Percentiles rank a stretch among this genome's conserved stretches.
phyloP scores from a whole-genome alignment of 2,888 invertebrate genomes.

The Eupithecia dodoneata region DNA sequence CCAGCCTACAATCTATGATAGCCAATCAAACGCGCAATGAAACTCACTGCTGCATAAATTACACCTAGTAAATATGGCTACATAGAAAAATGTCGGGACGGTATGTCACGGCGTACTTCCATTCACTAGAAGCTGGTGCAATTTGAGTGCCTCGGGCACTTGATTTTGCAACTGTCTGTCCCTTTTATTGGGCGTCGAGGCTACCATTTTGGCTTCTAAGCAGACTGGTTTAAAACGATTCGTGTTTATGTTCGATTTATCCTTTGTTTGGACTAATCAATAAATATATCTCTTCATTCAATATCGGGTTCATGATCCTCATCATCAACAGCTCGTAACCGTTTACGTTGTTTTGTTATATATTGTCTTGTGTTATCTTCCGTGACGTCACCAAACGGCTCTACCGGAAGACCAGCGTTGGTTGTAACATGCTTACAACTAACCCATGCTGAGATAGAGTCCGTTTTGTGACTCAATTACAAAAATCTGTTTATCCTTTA shows the following conservation, averaged over 20 bases:
- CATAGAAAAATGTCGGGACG: slow-evolving; percentile 65
- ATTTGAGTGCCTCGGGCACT: slow-evolving; percentile 58
- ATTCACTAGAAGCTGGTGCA: slow-evolving; percentile 54
- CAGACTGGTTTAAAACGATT: slow-evolving; percentile 1
- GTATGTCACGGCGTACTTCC: slow-evolving; percentile 68
- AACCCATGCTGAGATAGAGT: too few species aligned
- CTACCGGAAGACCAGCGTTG: too few species aligned
- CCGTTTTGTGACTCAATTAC: too few species aligned
- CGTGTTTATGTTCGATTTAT: background rate
- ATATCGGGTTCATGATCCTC: background rate
- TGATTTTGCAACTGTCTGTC: slow-evolving; percentile 60
- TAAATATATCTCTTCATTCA: background rate
- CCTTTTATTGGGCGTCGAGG: slow-evolving; percentile 45
- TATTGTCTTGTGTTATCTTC: too few species aligned
- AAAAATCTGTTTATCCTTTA: too few species aligned
- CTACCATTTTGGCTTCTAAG: slow-evolving; percentile 37
- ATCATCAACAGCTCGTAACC: background rate
- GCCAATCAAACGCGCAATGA: slow-evolving; percentile 47
- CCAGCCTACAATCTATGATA: background rate
- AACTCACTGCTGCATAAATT: slow-evolving; percentile 27
- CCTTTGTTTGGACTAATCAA: background rate
- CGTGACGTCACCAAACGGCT: too few species aligned
- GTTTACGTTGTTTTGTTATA: too few species aligned
- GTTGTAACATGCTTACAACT: too few species aligned
- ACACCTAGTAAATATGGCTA: slow-evolving; percentile 38